Percentiles rank a stretch among this genome's conserved stretches.
phyloP scores from a whole-genome alignment of 2,797 vertebrate genomes.

The Microctenopoma lineatum region DNA sequence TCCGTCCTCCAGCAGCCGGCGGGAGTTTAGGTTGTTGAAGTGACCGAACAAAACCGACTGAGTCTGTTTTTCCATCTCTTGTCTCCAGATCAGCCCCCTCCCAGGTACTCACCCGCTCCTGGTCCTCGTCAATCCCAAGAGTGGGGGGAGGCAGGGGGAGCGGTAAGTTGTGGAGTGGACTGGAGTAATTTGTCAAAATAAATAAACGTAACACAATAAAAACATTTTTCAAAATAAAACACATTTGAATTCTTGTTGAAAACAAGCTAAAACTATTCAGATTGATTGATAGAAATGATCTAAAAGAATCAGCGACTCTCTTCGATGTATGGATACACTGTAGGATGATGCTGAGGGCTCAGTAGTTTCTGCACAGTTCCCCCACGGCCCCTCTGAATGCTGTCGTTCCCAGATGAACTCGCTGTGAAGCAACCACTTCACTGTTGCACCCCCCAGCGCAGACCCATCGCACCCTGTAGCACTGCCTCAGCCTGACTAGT shows the following conservation, averaged over 20 bases:
- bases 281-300: too few species aligned
- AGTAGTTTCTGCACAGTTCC: not conserved
- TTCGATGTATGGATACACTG: not conserved
- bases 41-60: not conserved
- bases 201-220: too few species aligned
- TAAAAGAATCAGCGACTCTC: not conserved
- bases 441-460: slow-evolving; percentile 57
- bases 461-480: slow-evolving; percentile 50
- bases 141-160: slow-evolving; percentile 94
- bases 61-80: slow-evolving; percentile 13
- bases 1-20: slow-evolving; percentile 31
- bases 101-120: slow-evolving; percentile 92
- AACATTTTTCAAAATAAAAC: too few species aligned
- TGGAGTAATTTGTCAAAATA: not conserved
- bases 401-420: slow-evolving; percentile 15
- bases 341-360: not conserved
- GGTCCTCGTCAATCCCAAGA: slow-evolving; percentile 95
- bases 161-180: slow-evolving; percentile 77
- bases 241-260: too few species aligned
- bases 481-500: slow-evolving; percentile 59
- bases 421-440: slow-evolving; percentile 62
- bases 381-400: slow-evolving; percentile 26
- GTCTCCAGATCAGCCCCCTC: slow-evolving; percentile 88
- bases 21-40: not conserved
- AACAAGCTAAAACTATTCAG: too few species aligned